These are phyloP conservation scores for Etheostoma perlongum DNA, from an alignment of 2,797 vertebrate genomes.

Conservation along the genomic window DNA sequence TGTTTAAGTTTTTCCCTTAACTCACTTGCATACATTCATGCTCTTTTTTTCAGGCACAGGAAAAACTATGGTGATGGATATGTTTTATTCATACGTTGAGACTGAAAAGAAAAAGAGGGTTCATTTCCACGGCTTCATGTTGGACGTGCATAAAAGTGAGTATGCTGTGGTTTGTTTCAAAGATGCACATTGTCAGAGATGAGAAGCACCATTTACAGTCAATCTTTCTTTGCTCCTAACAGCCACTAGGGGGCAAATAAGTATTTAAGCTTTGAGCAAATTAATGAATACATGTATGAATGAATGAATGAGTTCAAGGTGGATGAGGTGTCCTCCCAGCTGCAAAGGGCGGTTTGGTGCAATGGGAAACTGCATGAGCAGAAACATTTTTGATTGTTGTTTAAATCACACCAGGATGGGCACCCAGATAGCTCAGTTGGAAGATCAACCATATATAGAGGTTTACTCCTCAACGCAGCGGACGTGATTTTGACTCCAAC, in stretches of 20 bases:
- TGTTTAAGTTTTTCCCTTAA: not conserved
- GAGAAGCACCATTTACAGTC: not conserved
- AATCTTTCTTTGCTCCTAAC: not conserved
- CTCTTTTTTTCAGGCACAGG: slow-evolving; percentile 89
- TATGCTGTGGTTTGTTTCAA: slow-evolving; percentile 19
- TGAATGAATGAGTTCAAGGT: slow-evolving; percentile 1
- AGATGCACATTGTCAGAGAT: not conserved
- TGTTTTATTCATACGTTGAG: slow-evolving; percentile 95
- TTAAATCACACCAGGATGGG: too few species aligned
- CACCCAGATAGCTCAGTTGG: too few species aligned
- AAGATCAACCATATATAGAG: too few species aligned
- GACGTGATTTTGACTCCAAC: too few species aligned
- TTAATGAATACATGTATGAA: not conserved
- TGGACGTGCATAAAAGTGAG: slow-evolving; percentile 98
- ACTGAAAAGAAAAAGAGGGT: slow-evolving; percentile 94
- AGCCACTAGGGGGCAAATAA: slow-evolving; percentile 15
- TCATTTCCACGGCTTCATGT: slow-evolving; percentile 98
- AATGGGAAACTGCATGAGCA: not conserved
- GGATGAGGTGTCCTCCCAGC: not conserved
- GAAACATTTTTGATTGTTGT: too few species aligned
- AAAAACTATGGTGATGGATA: slow-evolving; percentile 99
- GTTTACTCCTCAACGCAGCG: too few species aligned
- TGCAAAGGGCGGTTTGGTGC: not conserved
- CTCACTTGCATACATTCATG: not conserved
- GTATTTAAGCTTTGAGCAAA: not conserved